Evolutionary conservation across 2,797 vertebrate species (phyloP).

Genomic region (Enteromius treurensis): DNA sequence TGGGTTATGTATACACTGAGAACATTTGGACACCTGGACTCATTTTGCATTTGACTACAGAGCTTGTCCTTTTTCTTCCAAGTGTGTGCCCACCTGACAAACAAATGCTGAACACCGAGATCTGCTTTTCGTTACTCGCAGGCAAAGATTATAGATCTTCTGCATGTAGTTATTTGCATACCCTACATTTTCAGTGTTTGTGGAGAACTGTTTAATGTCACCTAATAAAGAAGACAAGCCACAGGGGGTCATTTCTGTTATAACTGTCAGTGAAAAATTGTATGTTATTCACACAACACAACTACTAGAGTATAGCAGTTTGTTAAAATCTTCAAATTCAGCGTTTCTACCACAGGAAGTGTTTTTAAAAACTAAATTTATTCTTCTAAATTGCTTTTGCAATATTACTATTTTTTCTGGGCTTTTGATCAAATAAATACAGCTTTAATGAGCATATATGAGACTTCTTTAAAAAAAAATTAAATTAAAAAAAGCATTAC

Average conservation of each 20-base stretch:
- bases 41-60: conserved; percentile 43
- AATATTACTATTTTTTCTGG: neutral
- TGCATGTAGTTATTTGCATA: conserved; percentile 9
- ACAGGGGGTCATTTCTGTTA: neutral
- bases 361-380: no score
- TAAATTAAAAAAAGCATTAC: neutral
- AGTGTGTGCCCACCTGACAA: conserved; percentile 68
- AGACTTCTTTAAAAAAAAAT: neutral
- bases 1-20: conserved; percentile 1
- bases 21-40: conserved; percentile 43
- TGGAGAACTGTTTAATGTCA: neutral
- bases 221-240: neutral
- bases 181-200: neutral
- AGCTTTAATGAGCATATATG: neutral
- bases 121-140: conserved; percentile 38
- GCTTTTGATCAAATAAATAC: neutral
- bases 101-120: conserved; percentile 53
- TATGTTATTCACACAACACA: neutral
- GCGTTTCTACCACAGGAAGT: no score
- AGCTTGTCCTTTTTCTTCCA: conserved; percentile 57
- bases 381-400: neutral
- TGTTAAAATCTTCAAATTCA: no score
- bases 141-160: neutral
- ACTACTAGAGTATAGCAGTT: no score
- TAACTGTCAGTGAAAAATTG: neutral